phyloP scores from a whole-genome alignment of 2,888 invertebrate species.

The Parnassius smintheus region DNA sequence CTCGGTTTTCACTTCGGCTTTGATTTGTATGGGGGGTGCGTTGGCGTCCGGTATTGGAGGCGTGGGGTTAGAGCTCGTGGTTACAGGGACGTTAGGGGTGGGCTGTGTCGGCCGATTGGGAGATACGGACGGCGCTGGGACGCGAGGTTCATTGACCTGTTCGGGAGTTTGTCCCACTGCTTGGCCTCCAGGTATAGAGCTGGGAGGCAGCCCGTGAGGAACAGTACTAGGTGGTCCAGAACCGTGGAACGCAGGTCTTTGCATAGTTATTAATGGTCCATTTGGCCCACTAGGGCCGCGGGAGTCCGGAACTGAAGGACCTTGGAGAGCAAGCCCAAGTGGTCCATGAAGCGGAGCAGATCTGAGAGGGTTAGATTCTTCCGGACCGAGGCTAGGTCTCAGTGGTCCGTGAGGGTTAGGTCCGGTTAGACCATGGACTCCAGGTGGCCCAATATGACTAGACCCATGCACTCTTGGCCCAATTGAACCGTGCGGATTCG shows the following conservation, averaged over 20 bases:
- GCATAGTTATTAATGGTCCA: conserved; percentile 6
- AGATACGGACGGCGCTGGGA: conserved; percentile 26
- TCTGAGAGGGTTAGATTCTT: conserved; percentile 13
- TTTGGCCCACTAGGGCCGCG: background rate
- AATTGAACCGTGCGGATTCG: conserved; percentile 30
- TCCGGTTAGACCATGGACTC: conserved; percentile 26
- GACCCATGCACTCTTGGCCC: conserved; percentile 27
- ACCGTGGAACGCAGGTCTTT: conserved; percentile 23
- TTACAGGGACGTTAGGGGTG: conserved; percentile 12
- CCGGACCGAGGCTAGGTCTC: conserved; percentile 6
- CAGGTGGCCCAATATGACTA: conserved; percentile 27
- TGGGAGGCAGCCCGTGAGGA: background rate
- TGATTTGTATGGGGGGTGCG: conserved; percentile 54
- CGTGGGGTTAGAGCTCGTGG: conserved; percentile 13
- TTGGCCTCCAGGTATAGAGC: background rate
- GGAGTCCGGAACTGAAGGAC: background rate
- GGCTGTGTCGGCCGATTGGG: conserved; percentile 21
- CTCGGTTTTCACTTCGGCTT: conserved; percentile 74
- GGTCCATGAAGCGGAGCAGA: conserved; percentile 5
- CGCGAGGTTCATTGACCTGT: conserved; percentile 17
- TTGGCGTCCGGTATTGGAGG: conserved; percentile 19
- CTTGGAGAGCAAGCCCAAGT: conserved; percentile 1
- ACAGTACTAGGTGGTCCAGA: conserved; percentile 24
- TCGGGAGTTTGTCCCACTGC: conserved; percentile 1
- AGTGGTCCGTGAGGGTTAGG: conserved; percentile 18